phyloP scores from a whole-genome alignment of 1,140 invertebrate species.

The Lasioglossum albipes region DNA sequence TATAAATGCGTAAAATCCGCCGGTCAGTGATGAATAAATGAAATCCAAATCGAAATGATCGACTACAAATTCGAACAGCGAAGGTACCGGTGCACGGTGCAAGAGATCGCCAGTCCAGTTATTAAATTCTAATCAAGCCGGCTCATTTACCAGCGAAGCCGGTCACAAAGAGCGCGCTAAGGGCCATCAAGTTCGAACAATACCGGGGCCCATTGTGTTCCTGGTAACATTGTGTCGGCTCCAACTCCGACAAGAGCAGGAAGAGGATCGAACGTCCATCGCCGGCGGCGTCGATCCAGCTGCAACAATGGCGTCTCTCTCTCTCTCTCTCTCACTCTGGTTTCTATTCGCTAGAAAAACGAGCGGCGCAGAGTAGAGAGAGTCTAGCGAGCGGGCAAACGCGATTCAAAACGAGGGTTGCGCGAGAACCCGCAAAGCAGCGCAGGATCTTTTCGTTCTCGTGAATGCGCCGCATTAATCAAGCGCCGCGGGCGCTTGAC shows the following conservation, averaged over 20 bases:
- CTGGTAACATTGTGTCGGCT: not conserved
- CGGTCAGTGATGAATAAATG: too few species aligned
- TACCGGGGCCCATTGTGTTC: not conserved
- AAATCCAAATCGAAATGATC: too few species aligned
- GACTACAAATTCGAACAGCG: too few species aligned
- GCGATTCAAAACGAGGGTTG: not conserved
- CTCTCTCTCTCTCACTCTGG: slow-evolving; percentile 14
- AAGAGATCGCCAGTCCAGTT: not conserved
- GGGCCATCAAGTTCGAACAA: not conserved
- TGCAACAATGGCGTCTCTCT: not conserved
- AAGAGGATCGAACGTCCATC: not conserved
- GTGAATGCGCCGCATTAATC: slow-evolving; percentile 79
- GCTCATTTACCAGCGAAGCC: not conserved
- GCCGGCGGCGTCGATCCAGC: not conserved
- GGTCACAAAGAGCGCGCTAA: not conserved
- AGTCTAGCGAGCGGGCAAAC: slow-evolving; percentile 4
- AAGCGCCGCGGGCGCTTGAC: slow-evolving; percentile 79
- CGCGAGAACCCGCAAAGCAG: slow-evolving; percentile 70
- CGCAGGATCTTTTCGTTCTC: slow-evolving; percentile 74
- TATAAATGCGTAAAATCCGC: too few species aligned
- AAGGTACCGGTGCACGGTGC: too few species aligned
- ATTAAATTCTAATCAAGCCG: slow-evolving; percentile 1
- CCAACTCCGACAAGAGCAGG: not conserved
- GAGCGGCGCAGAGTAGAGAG: not conserved
- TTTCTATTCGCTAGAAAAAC: slow-evolving; percentile 42